Evolutionary conservation across 30 jellyfish, hydroid and myxozoan species (phyloP), one percentile per base, ranked within the genome.

Genomic region (Catostylus mosaicus): DNA sequence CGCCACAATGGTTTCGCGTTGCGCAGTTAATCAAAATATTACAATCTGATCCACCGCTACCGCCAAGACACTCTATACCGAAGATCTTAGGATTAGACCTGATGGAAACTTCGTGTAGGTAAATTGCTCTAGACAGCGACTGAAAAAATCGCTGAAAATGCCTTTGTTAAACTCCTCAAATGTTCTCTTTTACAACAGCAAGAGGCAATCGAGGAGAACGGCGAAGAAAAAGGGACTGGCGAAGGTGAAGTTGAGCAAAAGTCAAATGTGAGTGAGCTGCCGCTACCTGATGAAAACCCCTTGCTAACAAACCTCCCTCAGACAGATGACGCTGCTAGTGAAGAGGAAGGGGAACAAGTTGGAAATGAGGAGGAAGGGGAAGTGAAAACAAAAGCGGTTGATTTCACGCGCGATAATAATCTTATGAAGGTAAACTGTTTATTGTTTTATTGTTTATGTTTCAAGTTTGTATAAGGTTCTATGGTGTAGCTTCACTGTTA

Each of bases 261-360:
- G 50, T 19, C 75, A 5, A 65, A 87, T 34, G 23, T 38, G 38
- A 30, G 29, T 33, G 78, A 33, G 19, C 45, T 50, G 0, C 35
- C 60, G 12, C 37, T 90, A 65, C 97, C 97, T 16, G 83, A 50
- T 40, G 88, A 66, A 62, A 90, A 90, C 48, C 97, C 97, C 20
- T 19, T 90, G 34, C 80, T 82, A 14, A 30, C 59, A 1, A 35
- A 16, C 29, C 74, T 90, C 63, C 97, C 97, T 47, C 73, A 65
- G 23, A 36, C 57, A 14, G 81, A 22, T 1, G 59, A 69, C 24
- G 90, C 63, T 30, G 69, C 64, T 14, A 90, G 35, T n/a, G 97
- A 74, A 0, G 66, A 30, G 26, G 87, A 72, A 69, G 92, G 75
- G 26, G 51, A 30, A 43, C 51, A 76, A 14, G 37, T 71, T 30